These are phyloP conservation scores for Drosophila miranda DNA, from an alignment of 1,140 invertebrate genomes.

Conservation along the genomic window DNA sequence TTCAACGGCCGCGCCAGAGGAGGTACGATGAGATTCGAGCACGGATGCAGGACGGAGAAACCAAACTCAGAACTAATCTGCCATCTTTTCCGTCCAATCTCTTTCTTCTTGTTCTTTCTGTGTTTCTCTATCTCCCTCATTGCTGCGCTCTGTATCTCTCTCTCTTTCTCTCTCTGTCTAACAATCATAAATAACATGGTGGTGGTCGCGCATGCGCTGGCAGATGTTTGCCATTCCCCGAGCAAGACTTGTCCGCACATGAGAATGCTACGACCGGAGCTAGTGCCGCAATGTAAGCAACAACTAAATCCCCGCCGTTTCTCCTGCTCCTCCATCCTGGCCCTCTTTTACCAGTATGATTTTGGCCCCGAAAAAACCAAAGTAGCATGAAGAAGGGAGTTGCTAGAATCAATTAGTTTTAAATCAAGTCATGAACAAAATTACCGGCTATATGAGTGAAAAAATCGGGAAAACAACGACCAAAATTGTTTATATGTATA, in stretches of 20 bases:
- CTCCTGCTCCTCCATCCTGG: neutral
- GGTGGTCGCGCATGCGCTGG: slow-evolving; percentile 83
- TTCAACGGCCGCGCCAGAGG: slow-evolving; percentile 83
- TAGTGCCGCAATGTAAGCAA: slow-evolving; percentile 81
- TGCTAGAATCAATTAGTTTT: too few relatives aligned
- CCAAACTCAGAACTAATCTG: too few relatives aligned
- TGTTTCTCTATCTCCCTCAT: neutral
- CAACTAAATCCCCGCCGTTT: neutral
- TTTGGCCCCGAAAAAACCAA: neutral
- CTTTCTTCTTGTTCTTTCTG: slow-evolving; percentile 9
- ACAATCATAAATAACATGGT: neutral
- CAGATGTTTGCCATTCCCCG: slow-evolving; percentile 91
- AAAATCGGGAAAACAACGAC: too few relatives aligned
- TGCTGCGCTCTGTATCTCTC: neutral
- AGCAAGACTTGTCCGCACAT: slow-evolving; percentile 90
- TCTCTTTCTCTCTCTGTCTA: slow-evolving; percentile 10
- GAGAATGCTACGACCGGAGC: slow-evolving; percentile 84
- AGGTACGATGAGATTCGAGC: slow-evolving; percentile 74
- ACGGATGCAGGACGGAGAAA: neutral
- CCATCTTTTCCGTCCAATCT: too few relatives aligned
- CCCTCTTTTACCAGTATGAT: neutral
- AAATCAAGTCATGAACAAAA: too few relatives aligned
- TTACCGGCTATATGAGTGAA: too few relatives aligned
- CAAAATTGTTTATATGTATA: too few relatives aligned
- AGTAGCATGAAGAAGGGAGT: too few relatives aligned